Conservation (phyloP, 2,797 vertebrate genomes). For the Morus bassanus region DNA sequence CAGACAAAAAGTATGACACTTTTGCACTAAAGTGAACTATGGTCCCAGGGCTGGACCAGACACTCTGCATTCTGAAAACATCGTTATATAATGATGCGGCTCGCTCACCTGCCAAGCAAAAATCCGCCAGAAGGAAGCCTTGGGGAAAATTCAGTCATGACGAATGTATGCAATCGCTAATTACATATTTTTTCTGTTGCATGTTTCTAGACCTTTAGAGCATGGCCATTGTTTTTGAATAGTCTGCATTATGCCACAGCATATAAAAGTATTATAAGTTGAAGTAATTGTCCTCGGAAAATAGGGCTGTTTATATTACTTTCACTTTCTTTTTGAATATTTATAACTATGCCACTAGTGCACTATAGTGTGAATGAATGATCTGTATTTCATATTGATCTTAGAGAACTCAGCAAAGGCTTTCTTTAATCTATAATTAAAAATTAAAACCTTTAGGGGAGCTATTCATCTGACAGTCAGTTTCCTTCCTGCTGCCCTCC, state of each 20-base stretch:
- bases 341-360: slow-evolving; percentile 34
- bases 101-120: not conserved
- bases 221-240: not conserved
- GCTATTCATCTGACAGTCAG: slow-evolving; percentile 44
- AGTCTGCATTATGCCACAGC: not conserved
- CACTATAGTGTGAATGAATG: slow-evolving; percentile 2
- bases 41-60: not conserved
- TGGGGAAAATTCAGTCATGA: not conserved
- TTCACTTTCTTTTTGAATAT: slow-evolving; percentile 50
- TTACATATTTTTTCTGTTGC: not conserved
- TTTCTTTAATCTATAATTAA: slow-evolving; percentile 71
- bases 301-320: not conserved
- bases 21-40: not conserved
- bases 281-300: not conserved
- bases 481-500: slow-evolving; percentile 3
- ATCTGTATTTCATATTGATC: slow-evolving; percentile 67
- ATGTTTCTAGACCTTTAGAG: not conserved
- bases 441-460: slow-evolving; percentile 66
- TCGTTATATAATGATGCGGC: not conserved
- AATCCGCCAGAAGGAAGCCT: not conserved
- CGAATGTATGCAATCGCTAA: not conserved
- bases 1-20: not conserved
- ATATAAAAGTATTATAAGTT: not conserved
- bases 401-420: slow-evolving; percentile 24
- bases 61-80: not conserved